Percentiles rank a stretch among this genome's conserved stretches.
These are phyloP conservation scores for Morpho helenor DNA, from an alignment of 2,888 invertebrate genomes.

Conservation along the genomic window DNA sequence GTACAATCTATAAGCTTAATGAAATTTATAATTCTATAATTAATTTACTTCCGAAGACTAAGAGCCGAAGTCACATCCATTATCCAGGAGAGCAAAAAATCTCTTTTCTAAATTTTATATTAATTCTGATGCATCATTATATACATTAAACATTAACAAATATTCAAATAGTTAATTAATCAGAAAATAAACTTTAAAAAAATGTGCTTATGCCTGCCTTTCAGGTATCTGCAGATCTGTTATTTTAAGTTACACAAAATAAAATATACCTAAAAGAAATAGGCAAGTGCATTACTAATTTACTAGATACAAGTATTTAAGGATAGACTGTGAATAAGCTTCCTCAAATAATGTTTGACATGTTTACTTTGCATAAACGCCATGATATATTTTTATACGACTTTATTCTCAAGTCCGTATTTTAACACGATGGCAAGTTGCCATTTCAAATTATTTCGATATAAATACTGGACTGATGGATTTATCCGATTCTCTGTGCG, in stretches of 20 bases:
- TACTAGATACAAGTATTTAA: constrained; percentile 2
- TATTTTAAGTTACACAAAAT: not conserved
- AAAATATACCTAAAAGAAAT: not conserved
- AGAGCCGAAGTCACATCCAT: too few species aligned
- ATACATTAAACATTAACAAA: too few species aligned
- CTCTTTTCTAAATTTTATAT: too few species aligned
- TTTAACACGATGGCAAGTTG: constrained; percentile 64
- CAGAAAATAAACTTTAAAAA: too few species aligned
- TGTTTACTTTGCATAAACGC: constrained; percentile 42
- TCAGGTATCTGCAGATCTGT: too few species aligned
- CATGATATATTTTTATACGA: constrained; percentile 61
- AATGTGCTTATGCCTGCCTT: too few species aligned
- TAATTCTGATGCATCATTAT: too few species aligned
- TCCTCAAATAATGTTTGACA: constrained; percentile 45
- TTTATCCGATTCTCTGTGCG: constrained; percentile 64
- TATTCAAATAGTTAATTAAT: too few species aligned
- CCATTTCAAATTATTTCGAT: constrained; percentile 43
- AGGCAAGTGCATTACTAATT: constrained; percentile 3
- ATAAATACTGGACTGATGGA: constrained; percentile 15
- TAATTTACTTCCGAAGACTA: too few species aligned
- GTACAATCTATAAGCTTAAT: too few species aligned
- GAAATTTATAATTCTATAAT: too few species aligned
- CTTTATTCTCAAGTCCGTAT: constrained; percentile 52
- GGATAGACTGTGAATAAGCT: constrained; percentile 34
- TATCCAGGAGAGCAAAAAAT: too few species aligned